phyloP scores from a whole-genome alignment of 1,140 invertebrate genomes.

The Proctacanthus coquilletti region DNA sequence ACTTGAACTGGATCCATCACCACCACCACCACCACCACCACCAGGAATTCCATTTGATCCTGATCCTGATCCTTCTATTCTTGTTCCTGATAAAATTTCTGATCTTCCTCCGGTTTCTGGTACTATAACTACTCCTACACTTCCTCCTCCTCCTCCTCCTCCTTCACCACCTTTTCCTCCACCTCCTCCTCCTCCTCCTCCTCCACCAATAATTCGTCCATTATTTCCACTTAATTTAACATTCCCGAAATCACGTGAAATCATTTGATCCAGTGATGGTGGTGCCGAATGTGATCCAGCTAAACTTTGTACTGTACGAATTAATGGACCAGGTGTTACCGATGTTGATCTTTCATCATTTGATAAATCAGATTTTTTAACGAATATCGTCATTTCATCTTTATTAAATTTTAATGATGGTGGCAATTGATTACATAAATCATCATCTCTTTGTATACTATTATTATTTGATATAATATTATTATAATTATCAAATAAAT shows the following conservation, averaged over 20 bases:
- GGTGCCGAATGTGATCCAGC: too few relatives aligned
- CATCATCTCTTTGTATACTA: background rate
- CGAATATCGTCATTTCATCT: conserved; percentile 2
- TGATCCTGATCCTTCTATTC: conserved; percentile 8
- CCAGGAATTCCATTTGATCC: background rate
- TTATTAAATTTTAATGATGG: conserved; percentile 1
- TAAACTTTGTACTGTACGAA: background rate
- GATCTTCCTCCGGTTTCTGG: too few relatives aligned
- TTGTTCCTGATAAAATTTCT: conserved; percentile 16
- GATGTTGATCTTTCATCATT: background rate
- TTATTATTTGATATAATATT: background rate
- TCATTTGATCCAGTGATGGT: too few relatives aligned
- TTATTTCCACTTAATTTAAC: too few relatives aligned
- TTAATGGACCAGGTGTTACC: background rate
- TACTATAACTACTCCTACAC: too few relatives aligned
- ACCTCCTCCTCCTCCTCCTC: background rate
- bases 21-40: conserved; percentile 3
- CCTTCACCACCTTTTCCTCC: background rate
- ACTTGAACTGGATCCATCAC: background rate
- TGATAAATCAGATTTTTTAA: background rate
- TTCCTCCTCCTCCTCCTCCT: too few relatives aligned
- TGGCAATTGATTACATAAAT: background rate
- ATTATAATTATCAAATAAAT: conserved; percentile 4
- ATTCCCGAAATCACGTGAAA: too few relatives aligned
- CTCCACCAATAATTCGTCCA: background rate